Conservation (phyloP, 2,797 vertebrate species). For the Pogonophryne albipinna region DNA sequence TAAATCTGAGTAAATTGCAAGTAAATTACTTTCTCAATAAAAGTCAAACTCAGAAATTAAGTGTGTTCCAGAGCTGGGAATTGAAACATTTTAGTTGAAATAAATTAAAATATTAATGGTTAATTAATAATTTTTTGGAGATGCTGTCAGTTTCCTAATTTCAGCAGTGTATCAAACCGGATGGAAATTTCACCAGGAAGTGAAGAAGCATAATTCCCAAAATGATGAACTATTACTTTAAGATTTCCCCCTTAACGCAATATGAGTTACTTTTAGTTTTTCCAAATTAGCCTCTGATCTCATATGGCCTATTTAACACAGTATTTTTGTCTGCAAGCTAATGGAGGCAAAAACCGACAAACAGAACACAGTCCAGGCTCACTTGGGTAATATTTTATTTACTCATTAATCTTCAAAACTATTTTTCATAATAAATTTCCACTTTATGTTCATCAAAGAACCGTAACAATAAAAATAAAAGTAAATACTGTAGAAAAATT, state of each 20-base stretch:
- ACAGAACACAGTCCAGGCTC: slow-evolving; percentile 61
- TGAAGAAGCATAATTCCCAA: neutral
- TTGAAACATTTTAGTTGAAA: too few relatives aligned
- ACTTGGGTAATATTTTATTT: slow-evolving; percentile 91
- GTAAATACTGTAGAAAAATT: slow-evolving; percentile 91
- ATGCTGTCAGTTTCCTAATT: neutral
- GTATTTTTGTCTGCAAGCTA: slow-evolving; percentile 10
- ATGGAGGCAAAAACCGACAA: slow-evolving; percentile 30
- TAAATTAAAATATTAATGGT: too few relatives aligned
- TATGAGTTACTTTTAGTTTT: slow-evolving; percentile 4
- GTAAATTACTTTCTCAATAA: too few relatives aligned
- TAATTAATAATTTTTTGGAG: neutral
- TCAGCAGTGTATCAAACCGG: neutral
- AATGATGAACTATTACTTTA: neutral
- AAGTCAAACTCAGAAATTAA: neutral
- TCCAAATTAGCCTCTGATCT: slow-evolving; percentile 38
- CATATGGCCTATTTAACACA: slow-evolving; percentile 5
- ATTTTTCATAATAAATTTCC: slow-evolving; percentile 91
- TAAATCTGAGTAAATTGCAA: too few relatives aligned
- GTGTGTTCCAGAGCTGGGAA: too few relatives aligned
- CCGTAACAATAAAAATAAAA: slow-evolving; percentile 92
- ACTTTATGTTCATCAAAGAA: slow-evolving; percentile 91
- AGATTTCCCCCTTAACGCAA: neutral
- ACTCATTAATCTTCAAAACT: slow-evolving; percentile 91
- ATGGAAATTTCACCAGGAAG: neutral